Evolutionary conservation across 1,140 invertebrate species (phyloP).

Genomic region (Aricia agestis): DNA sequence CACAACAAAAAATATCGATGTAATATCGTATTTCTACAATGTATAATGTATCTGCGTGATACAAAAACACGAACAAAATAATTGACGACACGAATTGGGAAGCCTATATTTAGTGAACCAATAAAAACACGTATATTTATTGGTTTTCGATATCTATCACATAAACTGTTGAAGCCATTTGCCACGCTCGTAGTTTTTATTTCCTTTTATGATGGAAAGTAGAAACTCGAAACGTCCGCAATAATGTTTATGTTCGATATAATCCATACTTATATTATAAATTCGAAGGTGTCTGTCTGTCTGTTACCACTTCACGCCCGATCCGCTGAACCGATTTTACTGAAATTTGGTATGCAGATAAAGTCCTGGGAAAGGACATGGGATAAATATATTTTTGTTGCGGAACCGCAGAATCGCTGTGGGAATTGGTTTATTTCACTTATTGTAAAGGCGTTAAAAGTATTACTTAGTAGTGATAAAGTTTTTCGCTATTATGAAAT

Average conservation of each 20-base stretch:
- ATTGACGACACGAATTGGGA: not conserved
- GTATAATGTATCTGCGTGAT: not conserved
- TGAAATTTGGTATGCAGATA: too few relatives aligned
- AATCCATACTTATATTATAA: not conserved
- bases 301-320: too few relatives aligned
- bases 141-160: conserved; percentile 16
- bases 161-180: conserved; percentile 10
- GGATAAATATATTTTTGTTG: too few relatives aligned
- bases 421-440: too few relatives aligned
- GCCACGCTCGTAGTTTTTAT: conserved; percentile 9
- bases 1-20: too few relatives aligned
- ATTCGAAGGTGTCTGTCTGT: not conserved
- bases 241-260: conserved; percentile 7
- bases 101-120: not conserved
- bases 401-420: too few relatives aligned
- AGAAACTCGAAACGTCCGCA: not conserved
- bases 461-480: too few relatives aligned
- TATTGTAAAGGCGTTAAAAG: too few relatives aligned
- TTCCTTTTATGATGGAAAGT: not conserved
- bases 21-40: not conserved
- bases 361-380: too few relatives aligned
- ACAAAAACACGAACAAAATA: not conserved
- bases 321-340: too few relatives aligned
- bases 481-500: too few relatives aligned
- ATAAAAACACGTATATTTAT: conserved; percentile 10